Evolutionary conservation across 1,140 invertebrate genomes (phyloP), one percentile per base, ranked within the genome.

Genomic region (Heliconius congener): DNA sequence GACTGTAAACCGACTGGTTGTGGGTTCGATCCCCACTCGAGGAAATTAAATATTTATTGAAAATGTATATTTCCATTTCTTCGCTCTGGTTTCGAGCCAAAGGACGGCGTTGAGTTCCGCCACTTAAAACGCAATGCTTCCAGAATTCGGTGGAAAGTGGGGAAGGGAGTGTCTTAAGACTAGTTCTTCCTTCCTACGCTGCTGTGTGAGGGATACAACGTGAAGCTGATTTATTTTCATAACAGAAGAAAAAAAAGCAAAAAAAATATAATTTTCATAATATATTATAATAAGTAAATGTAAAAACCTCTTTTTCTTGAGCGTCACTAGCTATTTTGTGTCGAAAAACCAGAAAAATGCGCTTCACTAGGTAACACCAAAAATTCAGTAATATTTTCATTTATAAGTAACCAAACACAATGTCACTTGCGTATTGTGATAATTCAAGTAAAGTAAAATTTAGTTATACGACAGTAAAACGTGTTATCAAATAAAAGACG

Each of bases 391-490:
- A 66, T 27, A 16, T 11, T 66, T 30, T 30, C 60, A 66, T 66
- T 66, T 66, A 27, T 30, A 66, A 30, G 4, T 16, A 66, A 11
- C 60, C 0, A 66, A 66, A 30, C 3, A 66, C 60, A 30, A 66
- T 66, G 60, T 66, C 8, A 6, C 60, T 66, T 30, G 34, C 34
- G 34, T 8, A 8, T 37, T 37, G 27, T 30, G 27, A 30, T 27
- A 30, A 66, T 66, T 66, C 27, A 66, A 57, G 30, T 66, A 66
- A 66, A 66, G 9, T 66, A 66, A 66, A 30, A 27, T 66, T 27
- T 27, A 0, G 23, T 27, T 30, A 27, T 19, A 60, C 55, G 55
- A 23, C 55, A 0, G 9, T 66, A 13, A 11, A 66, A 30, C 11
- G 60, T 66, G 60, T 66, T 66, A 66, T 66, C 60, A 66, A 66